Evolutionary conservation across 2,797 vertebrate genomes (phyloP).

Genomic region (Scleropages formosus): DNA sequence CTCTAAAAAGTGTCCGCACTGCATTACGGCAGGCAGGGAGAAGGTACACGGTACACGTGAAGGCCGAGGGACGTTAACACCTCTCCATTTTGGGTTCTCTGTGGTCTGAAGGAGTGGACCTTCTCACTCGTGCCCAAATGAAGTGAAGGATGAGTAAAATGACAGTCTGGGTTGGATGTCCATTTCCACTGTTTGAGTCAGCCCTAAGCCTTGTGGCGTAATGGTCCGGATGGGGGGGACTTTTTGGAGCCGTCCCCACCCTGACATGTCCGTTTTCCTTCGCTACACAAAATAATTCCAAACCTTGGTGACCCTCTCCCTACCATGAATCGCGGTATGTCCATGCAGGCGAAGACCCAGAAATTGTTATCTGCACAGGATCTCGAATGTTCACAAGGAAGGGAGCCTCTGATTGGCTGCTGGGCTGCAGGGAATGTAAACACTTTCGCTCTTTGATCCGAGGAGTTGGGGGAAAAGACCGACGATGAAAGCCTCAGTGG

Average conservation of each 20-base stretch:
- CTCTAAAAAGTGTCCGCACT: background rate
- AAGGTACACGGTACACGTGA: no score
- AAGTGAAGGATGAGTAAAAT: no score
- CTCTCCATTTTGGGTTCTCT: no score
- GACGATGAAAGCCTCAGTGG: background rate
- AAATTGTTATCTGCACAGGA: slow-evolving; percentile 36
- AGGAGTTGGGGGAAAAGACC: background rate
- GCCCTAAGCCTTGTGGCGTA: no score
- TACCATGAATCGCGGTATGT: slow-evolving; percentile 26
- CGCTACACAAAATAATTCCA: slow-evolving; percentile 31
- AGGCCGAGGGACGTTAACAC: no score
- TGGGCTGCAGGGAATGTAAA: slow-evolving; percentile 53
- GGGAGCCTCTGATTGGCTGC: slow-evolving; percentile 38
- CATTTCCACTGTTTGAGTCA: no score
- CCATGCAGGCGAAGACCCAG: slow-evolving; percentile 33
- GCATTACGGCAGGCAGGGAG: no score
- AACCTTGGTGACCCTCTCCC: slow-evolving; percentile 19
- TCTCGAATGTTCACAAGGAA: background rate
- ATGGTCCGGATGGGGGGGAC: no score
- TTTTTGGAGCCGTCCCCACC: background rate
- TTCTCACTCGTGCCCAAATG: no score
- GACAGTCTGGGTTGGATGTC: no score
- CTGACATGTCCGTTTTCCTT: background rate
- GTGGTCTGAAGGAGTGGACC: no score
- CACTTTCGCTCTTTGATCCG: slow-evolving; percentile 33